Percentiles rank a stretch among this genome's conserved stretches.
Evolutionary conservation across 2,797 vertebrate species (phyloP).

Genomic region (Remorina albescens): DNA sequence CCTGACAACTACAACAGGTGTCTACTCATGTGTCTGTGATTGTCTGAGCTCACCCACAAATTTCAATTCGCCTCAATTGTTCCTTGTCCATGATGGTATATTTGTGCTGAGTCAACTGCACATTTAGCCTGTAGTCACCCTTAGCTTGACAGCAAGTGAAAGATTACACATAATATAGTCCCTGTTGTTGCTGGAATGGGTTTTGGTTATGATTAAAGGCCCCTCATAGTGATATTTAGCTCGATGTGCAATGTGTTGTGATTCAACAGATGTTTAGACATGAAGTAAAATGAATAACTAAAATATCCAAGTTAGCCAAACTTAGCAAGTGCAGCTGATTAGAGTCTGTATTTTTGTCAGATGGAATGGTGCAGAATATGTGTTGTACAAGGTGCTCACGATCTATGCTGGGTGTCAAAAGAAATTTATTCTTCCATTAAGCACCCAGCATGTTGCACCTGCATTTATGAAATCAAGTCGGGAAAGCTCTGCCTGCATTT

Average conservation of each 20-base stretch:
- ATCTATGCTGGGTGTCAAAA: constrained; percentile 10
- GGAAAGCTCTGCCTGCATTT: constrained; percentile 19
- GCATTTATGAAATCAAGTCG: constrained; percentile 11
- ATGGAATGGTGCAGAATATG: constrained; percentile 8
- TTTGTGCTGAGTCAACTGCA: constrained; percentile 41
- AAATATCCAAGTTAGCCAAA: constrained; percentile 4
- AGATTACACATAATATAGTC: background rate
- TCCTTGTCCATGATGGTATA: constrained; percentile 4
- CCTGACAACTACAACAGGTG: background rate
- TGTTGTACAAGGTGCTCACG: constrained; percentile 21
- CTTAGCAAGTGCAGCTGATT: constrained; percentile 3
- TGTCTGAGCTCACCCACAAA: constrained; percentile 3
- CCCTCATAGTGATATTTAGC: constrained; percentile 10
- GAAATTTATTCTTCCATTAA: background rate
- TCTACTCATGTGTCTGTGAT: background rate
- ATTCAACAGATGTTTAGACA: constrained; percentile 3
- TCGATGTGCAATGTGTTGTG: constrained; percentile 32
- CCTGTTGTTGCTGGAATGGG: constrained; percentile 24
- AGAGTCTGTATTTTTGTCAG: constrained; percentile 2
- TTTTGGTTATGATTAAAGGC: constrained; percentile 56
- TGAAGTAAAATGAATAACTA: background rate
- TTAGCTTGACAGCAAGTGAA: constrained; percentile 25
- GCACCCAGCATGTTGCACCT: constrained; percentile 7
- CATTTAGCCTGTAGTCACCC: constrained; percentile 7
- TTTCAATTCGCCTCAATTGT: constrained; percentile 10